phyloP scores from a whole-genome alignment of 2,888 invertebrate genomes.

The Tiphia femorata region DNA sequence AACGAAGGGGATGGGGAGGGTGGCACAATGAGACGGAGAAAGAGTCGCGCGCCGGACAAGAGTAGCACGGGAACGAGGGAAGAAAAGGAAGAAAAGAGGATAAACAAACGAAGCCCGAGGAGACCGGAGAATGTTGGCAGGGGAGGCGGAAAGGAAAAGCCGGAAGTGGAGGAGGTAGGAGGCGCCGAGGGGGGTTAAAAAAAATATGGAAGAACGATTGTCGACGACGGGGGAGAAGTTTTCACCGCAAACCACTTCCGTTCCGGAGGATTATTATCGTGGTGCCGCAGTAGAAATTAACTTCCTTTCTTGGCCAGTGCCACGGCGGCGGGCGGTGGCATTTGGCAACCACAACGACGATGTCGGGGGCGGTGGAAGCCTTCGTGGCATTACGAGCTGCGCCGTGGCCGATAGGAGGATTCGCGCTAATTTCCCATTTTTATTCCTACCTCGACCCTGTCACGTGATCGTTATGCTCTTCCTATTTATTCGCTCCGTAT shows the following conservation, averaged over 20 bases:
- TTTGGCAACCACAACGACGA: conserved; percentile 1
- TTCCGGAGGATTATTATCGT: conserved; percentile 22
- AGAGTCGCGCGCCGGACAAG: neutral
- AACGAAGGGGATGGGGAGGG: conserved; percentile 2
- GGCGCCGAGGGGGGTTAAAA: conserved; percentile 24
- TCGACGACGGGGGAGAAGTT: conserved; percentile 15
- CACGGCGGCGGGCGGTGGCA: neutral
- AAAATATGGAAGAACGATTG: conserved; percentile 5
- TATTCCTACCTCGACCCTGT: neutral
- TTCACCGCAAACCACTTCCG: conserved; percentile 31
- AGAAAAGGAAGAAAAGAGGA: neutral
- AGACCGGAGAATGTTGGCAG: too few species aligned
- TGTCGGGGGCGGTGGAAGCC: neutral
- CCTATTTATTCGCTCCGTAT: neutral
- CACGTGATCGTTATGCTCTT: neutral
- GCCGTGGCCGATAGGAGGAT: neutral
- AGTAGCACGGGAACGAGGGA: neutral
- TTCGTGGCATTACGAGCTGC: too few species aligned
- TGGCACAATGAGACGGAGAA: conserved; percentile 12
- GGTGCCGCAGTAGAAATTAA: conserved; percentile 17
- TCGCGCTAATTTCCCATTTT: neutral
- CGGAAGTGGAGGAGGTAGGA: conserved; percentile 12
- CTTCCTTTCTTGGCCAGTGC: conserved; percentile 4
- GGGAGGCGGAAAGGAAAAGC: too few species aligned
- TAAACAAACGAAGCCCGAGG: neutral